These are phyloP conservation scores for Diplolepis rosae DNA, from an alignment of 2,888 invertebrate species.

Conservation along the genomic window DNA sequence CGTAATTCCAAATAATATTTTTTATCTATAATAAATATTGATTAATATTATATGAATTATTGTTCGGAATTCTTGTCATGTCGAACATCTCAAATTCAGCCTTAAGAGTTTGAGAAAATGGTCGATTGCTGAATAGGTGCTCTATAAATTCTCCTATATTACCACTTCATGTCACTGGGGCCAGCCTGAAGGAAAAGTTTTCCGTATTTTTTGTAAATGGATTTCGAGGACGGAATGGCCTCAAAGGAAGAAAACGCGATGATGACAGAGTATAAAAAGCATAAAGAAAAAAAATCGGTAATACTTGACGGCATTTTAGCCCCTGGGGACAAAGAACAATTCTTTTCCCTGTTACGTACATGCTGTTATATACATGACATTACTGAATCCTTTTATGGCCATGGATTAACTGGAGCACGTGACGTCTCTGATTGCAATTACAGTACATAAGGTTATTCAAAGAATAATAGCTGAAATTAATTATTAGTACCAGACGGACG, in stretches of 20 bases:
- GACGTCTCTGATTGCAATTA: too few relatives aligned
- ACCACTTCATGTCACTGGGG: slow-evolving; percentile 11
- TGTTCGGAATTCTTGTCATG: neutral
- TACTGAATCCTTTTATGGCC: too few relatives aligned
- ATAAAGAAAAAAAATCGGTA: neutral
- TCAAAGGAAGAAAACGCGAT: neutral
- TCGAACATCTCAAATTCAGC: slow-evolving; percentile 1
- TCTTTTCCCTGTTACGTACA: neutral
- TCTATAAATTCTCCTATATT: slow-evolving; percentile 12
- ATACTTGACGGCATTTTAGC: neutral
- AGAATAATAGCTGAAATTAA: too few relatives aligned
- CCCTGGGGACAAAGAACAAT: neutral
- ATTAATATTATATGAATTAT: neutral
- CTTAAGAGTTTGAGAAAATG: slow-evolving; percentile 1
- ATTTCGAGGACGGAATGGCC: neutral
- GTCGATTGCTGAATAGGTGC: neutral
- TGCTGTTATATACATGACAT: too few relatives aligned
- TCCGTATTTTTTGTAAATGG: slow-evolving; percentile 1
- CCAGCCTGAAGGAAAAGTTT: neutral
- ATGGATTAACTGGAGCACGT: neutral
- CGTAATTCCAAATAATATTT: too few relatives aligned
- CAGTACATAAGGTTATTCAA: too few relatives aligned
- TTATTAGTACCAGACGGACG: too few relatives aligned
- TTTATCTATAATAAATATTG: too few relatives aligned
- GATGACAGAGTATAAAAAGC: neutral